Conservation (phyloP, 2,888 invertebrate species). For the Aelia acuminata region DNA sequence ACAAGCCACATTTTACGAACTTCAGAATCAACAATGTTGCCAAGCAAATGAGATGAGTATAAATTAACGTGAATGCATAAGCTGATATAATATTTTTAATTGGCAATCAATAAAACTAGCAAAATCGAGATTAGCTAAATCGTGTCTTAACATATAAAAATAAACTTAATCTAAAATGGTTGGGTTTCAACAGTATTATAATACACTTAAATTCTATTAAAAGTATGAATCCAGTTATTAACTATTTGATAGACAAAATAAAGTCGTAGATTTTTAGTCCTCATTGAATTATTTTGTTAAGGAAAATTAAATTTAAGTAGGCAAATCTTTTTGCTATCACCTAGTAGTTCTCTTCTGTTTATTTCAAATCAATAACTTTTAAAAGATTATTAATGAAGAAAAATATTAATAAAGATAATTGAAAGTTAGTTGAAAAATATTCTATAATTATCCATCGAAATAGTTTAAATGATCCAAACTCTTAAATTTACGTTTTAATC, state of each 20-base stretch:
- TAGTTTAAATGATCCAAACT: too few species aligned
- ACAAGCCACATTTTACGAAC: constrained; percentile 31
- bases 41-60: constrained; percentile 2
- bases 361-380: background rate
- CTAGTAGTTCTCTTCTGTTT: background rate
- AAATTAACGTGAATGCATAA: background rate
- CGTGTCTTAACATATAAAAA: background rate
- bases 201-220: background rate
- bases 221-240: background rate
- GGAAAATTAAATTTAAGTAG: background rate
- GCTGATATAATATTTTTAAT: background rate
- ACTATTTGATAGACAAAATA: background rate
- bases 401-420: too few species aligned
- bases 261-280: background rate
- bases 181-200: background rate
- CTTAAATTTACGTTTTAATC: too few species aligned
- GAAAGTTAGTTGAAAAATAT: too few species aligned
- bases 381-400: background rate
- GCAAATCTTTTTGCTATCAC: background rate
- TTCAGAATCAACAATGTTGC: constrained; percentile 46
- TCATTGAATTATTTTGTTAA: background rate
- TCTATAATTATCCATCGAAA: too few species aligned
- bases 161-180: background rate
- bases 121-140: background rate
- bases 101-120: background rate